Evolutionary conservation across 2,888 invertebrate genomes (phyloP).

Genomic region (Cremastinae sp.): DNA sequence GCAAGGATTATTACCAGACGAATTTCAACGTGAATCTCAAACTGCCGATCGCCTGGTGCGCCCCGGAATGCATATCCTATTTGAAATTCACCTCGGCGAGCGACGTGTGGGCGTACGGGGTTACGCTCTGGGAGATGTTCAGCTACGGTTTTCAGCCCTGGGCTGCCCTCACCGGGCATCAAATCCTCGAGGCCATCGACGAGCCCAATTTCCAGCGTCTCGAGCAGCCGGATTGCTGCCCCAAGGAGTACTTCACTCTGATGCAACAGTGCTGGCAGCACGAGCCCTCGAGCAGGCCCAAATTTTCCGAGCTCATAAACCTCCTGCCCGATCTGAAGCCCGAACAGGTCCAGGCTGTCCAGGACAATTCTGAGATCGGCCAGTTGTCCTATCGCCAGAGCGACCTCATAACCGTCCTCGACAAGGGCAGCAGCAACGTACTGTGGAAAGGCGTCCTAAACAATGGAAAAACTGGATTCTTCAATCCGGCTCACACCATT

Average conservation of each 20-base stretch:
- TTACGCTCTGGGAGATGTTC: slow-evolving; percentile 99
- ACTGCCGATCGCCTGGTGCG: slow-evolving; percentile 99
- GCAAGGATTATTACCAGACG: slow-evolving; percentile 99
- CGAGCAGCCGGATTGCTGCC: slow-evolving; percentile 97
- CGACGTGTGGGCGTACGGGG: slow-evolving; percentile 99
- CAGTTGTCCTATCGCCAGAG: slow-evolving; percentile 92
- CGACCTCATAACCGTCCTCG: slow-evolving; percentile 95
- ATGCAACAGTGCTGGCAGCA: slow-evolving; percentile 99
- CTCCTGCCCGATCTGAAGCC: slow-evolving; percentile 93
- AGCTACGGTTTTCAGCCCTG: slow-evolving; percentile 99
- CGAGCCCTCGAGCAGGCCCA: slow-evolving; percentile 92
- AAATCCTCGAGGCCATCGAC: slow-evolving; percentile 97
- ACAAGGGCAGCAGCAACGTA: slow-evolving; percentile 84
- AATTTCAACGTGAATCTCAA: slow-evolving; percentile 98
- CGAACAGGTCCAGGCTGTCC: slow-evolving; percentile 94
- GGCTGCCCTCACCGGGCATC: slow-evolving; percentile 96
- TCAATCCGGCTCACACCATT: slow-evolving; percentile 94
- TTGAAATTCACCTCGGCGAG: slow-evolving; percentile 97
- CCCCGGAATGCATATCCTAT: slow-evolving; percentile 98
- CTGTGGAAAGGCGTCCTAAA: slow-evolving; percentile 95
- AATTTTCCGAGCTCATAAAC: slow-evolving; percentile 91
- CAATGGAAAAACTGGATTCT: slow-evolving; percentile 95
- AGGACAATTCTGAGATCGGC: slow-evolving; percentile 84
- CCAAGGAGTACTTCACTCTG: slow-evolving; percentile 93
- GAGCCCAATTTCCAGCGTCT: slow-evolving; percentile 93